Conservation (phyloP, 1,140 invertebrate genomes). For the Chionoecetes opilio region DNA sequence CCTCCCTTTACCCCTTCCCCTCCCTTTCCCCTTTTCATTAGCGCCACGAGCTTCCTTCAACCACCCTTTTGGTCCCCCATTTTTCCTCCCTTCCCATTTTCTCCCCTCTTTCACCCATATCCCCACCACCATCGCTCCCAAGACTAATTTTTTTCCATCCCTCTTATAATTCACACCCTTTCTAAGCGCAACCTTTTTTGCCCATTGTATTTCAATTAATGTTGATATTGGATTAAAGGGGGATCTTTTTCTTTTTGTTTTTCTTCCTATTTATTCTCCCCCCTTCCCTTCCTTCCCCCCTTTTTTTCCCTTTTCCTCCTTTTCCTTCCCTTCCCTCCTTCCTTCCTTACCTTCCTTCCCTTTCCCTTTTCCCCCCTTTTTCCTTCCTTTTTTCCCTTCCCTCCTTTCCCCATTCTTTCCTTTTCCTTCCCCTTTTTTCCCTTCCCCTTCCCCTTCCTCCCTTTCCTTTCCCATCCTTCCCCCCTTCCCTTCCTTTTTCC, state of each 20-base stretch:
- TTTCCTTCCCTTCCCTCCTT: not conserved
- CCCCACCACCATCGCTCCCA: not conserved
- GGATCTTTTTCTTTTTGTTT: too few species aligned
- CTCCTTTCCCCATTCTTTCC: not conserved
- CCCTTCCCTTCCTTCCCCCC: too few species aligned
- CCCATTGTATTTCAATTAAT: too few species aligned
- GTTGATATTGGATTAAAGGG: too few species aligned
- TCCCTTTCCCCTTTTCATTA: slow-evolving; percentile 1
- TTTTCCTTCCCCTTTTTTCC: not conserved
- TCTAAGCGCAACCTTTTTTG: too few species aligned
- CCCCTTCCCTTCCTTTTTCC: not conserved
- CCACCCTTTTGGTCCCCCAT: too few species aligned
- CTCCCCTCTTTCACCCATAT: not conserved
- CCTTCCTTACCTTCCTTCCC: too few species aligned
- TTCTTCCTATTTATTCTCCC: not conserved
- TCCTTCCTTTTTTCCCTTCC: not conserved
- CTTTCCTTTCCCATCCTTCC: not conserved
- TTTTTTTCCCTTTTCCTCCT: not conserved
- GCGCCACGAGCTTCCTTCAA: too few species aligned
- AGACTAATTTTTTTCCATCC: too few species aligned
- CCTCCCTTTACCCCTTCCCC: slow-evolving; percentile 49
- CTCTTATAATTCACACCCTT: too few species aligned
- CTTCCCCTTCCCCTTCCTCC: not conserved
- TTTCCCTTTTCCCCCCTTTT: too few species aligned
- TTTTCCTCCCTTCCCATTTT: too few species aligned